Evolutionary conservation across 2,113 vertebrate species (phyloP).

Genomic region (Hassar affinis): DNA sequence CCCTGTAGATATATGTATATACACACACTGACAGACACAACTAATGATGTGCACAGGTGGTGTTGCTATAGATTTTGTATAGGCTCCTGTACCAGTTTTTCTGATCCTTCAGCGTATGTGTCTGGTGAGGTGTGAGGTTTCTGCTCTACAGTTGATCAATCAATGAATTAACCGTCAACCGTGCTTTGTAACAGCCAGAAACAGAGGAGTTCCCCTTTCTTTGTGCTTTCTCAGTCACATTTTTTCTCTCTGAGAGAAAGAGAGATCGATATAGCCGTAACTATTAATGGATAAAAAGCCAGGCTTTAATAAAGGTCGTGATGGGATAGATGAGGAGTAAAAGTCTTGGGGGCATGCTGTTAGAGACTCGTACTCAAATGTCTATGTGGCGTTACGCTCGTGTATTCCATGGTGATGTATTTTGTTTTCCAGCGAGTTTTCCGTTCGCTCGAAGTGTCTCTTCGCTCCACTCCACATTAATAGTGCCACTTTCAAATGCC

Average conservation of each 20-base stretch:
- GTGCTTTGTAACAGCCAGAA: no score
- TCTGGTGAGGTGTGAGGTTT: not conserved
- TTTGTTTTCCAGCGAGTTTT: conserved; percentile 1
- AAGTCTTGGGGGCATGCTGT: not conserved
- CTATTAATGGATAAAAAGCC: not conserved
- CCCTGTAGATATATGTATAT: no score
- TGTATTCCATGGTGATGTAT: not conserved
- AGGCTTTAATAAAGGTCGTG: not conserved
- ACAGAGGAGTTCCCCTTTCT: no score
- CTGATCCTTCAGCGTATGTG: no score
- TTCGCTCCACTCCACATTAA: not conserved
- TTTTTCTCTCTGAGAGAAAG: no score
- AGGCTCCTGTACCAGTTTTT: no score
- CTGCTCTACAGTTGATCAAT: not conserved
- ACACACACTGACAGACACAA: no score
- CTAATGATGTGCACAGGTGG: no score
- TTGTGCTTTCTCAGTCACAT: not conserved
- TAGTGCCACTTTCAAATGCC: not conserved
- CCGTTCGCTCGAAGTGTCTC: not conserved
- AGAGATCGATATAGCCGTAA: not conserved
- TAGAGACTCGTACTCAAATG: not conserved
- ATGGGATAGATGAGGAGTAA: not conserved
- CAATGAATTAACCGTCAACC: not conserved
- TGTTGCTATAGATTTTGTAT: no score
- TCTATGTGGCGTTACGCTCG: not conserved